These are phyloP conservation scores for Misgurnus anguillicaudatus DNA, from an alignment of 2,113 vertebrate species.

Conservation along the genomic window DNA sequence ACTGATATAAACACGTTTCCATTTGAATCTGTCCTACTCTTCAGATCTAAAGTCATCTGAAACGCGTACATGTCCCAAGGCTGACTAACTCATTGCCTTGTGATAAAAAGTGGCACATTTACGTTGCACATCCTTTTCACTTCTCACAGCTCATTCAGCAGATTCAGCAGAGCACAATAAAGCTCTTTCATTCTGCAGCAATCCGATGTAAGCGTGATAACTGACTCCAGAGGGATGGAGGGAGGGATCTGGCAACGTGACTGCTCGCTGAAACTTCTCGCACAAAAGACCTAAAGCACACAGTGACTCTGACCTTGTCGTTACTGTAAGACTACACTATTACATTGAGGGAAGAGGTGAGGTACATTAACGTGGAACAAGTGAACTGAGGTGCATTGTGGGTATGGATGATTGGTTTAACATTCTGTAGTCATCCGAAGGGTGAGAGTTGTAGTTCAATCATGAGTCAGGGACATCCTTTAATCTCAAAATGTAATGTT, in stretches of 20 bases:
- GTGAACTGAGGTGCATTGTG: not conserved
- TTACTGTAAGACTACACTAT: slow-evolving; percentile 5
- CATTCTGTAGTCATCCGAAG: not conserved
- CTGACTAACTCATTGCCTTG: not conserved
- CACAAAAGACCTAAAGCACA: slow-evolving; percentile 25
- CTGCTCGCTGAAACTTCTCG: slow-evolving; percentile 3
- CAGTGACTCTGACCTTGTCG: slow-evolving; percentile 26
- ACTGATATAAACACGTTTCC: not conserved
- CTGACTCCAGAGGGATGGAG: slow-evolving; percentile 11
- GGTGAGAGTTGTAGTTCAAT: not conserved
- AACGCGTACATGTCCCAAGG: not conserved
- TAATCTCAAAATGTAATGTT: not conserved
- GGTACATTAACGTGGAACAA: slow-evolving; percentile 12
- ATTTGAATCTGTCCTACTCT: not conserved
- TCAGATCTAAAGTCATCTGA: not conserved
- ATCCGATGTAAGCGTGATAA: slow-evolving; percentile 41
- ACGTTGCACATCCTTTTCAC: slow-evolving; percentile 26
- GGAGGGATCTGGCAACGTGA: slow-evolving; percentile 3
- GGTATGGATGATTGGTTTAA: not conserved
- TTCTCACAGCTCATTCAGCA: slow-evolving; percentile 24
- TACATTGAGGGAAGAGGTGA: slow-evolving; percentile 23
- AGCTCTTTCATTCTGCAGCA: slow-evolving; percentile 40
- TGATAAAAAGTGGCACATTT: slow-evolving; percentile 41
- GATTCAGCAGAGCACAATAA: slow-evolving; percentile 49
- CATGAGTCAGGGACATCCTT: not conserved